Evolutionary conservation across 1,140 invertebrate species (phyloP), one percentile per base, ranked within the genome.

Genomic region (Schmidtea mediterranea): DNA sequence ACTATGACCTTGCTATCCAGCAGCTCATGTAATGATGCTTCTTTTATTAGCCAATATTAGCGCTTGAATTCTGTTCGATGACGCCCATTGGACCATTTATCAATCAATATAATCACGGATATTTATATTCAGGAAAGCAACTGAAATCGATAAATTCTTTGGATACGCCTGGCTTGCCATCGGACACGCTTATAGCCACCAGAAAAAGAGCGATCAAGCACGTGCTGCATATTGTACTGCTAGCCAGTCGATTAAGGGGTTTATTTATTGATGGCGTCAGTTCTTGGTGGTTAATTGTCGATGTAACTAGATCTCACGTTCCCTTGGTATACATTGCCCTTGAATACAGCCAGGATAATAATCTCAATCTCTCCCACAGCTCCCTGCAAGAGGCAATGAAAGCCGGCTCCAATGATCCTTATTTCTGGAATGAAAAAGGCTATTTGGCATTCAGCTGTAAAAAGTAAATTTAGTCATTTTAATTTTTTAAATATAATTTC

Each of bases 201-300:
- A 92, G 65, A 86, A 82, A 62, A 86, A 95, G 59, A 87, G 94
- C 61, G 87, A 95, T 62, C 87, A 94, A 62, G 87, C 86, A 2
- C 92, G 90, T 80, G 83, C 86, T 1, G 84, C 86, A 0, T 95
- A 94, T 68, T 92, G 92, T 57, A 90, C 89, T 68, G 79, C 78
- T 13, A 75, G 74, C 5, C 75, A 79, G 58, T 61, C 79, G 16
- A 78, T 79, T 75, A 75, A 74, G 67, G 76, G 77, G 72, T 75
- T 56, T 54, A n/a, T n/a, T n/a, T n/a, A n/a, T n/a, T n/a, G n/a
- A n/a, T n/a, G n/a, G n/a, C n/a, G n/a, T n/a, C n/a, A n/a, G n/a
- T n/a, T n/a, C n/a, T n/a, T n/a, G n/a, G n/a, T n/a, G n/a, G n/a
- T n/a, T n/a, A n/a, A n/a, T n/a, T n/a, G n/a, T n/a, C n/a, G n/a